Evolutionary conservation across 2,113 vertebrate genomes (phyloP).

Genomic region (Saguinus imperator): DNA sequence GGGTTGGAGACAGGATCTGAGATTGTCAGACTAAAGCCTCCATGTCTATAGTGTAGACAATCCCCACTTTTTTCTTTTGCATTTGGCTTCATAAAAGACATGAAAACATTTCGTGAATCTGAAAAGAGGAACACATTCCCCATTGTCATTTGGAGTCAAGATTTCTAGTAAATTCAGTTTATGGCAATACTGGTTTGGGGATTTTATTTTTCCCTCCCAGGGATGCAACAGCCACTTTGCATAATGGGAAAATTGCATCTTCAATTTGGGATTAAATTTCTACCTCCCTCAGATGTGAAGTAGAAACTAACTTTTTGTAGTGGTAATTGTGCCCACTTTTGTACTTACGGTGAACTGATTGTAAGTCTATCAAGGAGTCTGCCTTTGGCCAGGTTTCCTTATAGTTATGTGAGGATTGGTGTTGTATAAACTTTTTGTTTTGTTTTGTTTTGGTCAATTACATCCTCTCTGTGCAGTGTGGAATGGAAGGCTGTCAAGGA

Average conservation of each 20-base stretch:
- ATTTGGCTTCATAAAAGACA: slow-evolving; percentile 63
- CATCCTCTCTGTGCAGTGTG: background rate
- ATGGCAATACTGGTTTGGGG: slow-evolving; percentile 12
- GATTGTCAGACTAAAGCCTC: slow-evolving; percentile 24
- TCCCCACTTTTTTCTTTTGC: background rate
- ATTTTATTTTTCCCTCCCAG: background rate
- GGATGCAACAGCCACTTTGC: background rate
- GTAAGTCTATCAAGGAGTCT: background rate
- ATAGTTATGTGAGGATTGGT: background rate
- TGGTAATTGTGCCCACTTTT: background rate
- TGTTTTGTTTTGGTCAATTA: background rate
- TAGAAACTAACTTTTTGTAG: background rate
- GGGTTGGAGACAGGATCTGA: background rate
- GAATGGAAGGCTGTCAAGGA: background rate
- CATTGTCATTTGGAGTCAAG: background rate
- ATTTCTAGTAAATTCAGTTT: slow-evolving; percentile 55
- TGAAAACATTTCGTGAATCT: slow-evolving; percentile 50
- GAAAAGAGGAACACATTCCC: slow-evolving; percentile 57
- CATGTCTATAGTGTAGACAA: background rate
- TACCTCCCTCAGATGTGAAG: background rate
- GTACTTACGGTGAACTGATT: background rate
- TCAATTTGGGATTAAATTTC: background rate
- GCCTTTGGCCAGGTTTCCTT: background rate
- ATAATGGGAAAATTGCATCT: background rate
- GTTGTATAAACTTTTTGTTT: background rate